These are phyloP conservation scores for Myanophis thanlyinensis DNA, from an alignment of 2,113 vertebrate species.

Conservation along the genomic window DNA sequence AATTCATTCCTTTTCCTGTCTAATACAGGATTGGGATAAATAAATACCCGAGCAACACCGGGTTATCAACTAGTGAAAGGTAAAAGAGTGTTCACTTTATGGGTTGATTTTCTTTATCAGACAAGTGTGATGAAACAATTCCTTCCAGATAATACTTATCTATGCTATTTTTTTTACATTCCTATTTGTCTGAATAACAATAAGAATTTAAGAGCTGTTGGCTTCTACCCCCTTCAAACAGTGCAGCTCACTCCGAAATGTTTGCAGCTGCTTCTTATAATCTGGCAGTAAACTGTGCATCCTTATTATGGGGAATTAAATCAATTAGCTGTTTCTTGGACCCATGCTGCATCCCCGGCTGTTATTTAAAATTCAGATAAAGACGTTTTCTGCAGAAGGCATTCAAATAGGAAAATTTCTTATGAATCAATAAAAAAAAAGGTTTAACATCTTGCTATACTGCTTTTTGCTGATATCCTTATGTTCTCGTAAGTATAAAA, in stretches of 20 bases:
- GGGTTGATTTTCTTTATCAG: slow-evolving; percentile 6
- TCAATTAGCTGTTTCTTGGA: slow-evolving; percentile 57
- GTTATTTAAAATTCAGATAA: slow-evolving; percentile 39
- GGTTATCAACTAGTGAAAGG: no score
- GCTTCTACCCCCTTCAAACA: background rate
- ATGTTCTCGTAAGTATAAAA: background rate
- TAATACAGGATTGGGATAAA: no score
- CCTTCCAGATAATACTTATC: background rate
- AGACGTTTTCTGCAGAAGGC: slow-evolving; percentile 25
- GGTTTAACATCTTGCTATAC: slow-evolving; percentile 35
- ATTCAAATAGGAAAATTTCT: slow-evolving; percentile 28
- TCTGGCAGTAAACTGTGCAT: slow-evolving; percentile 49
- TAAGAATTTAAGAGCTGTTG: slow-evolving; percentile 37
- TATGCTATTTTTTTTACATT: background rate
- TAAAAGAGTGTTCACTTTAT: slow-evolving; percentile 14
- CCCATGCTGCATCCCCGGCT: slow-evolving; percentile 50
- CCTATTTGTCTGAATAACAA: slow-evolving; percentile 23
- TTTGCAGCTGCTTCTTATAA: slow-evolving; percentile 31
- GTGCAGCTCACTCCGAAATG: slow-evolving; percentile 37
- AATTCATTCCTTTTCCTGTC: no score
- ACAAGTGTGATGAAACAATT: slow-evolving; percentile 13
- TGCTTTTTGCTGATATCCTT: slow-evolving; percentile 17
- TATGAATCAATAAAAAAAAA: slow-evolving; percentile 59
- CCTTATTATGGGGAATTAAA: slow-evolving; percentile 50
- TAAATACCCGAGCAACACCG: no score